phyloP scores from a whole-genome alignment of 2,888 invertebrate species.

The Prosapia bicincta region DNA sequence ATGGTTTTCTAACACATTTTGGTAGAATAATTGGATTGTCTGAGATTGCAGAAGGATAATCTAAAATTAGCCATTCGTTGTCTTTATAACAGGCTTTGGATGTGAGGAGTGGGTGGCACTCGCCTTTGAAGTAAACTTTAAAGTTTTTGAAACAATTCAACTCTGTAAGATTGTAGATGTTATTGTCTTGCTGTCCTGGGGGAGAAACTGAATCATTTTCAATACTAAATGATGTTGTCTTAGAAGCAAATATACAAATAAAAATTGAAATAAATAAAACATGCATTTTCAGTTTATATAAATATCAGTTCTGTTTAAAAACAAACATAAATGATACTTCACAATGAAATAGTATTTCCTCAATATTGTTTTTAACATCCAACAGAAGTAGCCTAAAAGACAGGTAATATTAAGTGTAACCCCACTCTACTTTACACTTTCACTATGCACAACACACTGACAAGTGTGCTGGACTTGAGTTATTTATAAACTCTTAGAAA shows the following conservation, averaged over 20 bases:
- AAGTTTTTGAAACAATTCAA: constrained; percentile 11
- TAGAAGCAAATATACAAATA: neutral
- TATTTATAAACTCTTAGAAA: neutral
- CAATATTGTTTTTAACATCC: too few species aligned
- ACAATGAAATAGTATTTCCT: too few species aligned
- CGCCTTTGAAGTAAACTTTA: constrained; percentile 25
- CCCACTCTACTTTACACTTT: neutral
- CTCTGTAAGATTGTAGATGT: neutral
- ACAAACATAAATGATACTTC: neutral
- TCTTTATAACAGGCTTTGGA: constrained; percentile 22
- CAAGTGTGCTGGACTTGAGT: neutral
- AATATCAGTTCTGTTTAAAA: too few species aligned
- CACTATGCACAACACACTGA: neutral
- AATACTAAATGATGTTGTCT: constrained; percentile 3
- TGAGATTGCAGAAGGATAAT: constrained; percentile 5
- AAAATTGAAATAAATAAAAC: neutral
- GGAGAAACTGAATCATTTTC: neutral
- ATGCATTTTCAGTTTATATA: neutral
- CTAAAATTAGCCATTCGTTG: constrained; percentile 32
- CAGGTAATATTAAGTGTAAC: neutral
- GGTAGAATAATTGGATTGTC: constrained; percentile 10
- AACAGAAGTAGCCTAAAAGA: neutral
- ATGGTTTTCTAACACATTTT: constrained; percentile 29
- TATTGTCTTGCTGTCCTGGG: neutral
- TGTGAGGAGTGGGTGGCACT: constrained; percentile 26